These are phyloP conservation scores for Entomyzon cyanotis DNA, from an alignment of 2,113 vertebrate species.

Conservation along the genomic window DNA sequence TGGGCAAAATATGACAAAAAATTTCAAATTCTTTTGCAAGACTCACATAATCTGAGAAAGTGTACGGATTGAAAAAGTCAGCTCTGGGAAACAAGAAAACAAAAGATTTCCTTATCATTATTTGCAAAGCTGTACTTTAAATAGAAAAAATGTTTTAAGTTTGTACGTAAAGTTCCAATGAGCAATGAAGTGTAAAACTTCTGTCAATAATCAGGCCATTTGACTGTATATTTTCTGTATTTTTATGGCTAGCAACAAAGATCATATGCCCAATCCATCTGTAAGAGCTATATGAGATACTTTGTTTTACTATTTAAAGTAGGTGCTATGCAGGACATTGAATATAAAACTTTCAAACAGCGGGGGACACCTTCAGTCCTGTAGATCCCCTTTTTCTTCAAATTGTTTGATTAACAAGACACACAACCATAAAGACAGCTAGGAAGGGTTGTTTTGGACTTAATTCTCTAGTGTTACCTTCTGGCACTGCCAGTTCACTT, in stretches of 20 bases:
- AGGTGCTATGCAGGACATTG: not conserved
- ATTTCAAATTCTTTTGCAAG: conserved; percentile 21
- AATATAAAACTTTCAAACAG: not conserved
- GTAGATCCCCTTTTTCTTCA: too few species aligned
- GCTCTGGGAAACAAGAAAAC: not conserved
- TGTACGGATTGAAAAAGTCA: not conserved
- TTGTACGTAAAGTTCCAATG: not conserved
- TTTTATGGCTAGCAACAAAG: not conserved
- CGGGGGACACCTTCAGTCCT: not conserved
- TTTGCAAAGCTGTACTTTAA: not conserved
- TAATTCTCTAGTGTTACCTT: not conserved
- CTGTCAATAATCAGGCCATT: not conserved
- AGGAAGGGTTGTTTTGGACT: not conserved
- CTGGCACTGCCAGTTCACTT: not conserved
- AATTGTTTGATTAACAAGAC: not conserved
- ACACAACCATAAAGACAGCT: not conserved
- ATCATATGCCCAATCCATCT: not conserved
- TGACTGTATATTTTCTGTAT: not conserved
- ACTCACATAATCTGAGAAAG: not conserved
- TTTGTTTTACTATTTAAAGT: not conserved
- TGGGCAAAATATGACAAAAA: conserved; percentile 25
- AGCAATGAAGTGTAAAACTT: not conserved
- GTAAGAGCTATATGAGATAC: not conserved
- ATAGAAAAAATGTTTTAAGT: not conserved
- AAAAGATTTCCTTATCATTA: conserved; percentile 18